Conservation (phyloP, 2,888 invertebrate species). For the Orthosia gracilis region DNA sequence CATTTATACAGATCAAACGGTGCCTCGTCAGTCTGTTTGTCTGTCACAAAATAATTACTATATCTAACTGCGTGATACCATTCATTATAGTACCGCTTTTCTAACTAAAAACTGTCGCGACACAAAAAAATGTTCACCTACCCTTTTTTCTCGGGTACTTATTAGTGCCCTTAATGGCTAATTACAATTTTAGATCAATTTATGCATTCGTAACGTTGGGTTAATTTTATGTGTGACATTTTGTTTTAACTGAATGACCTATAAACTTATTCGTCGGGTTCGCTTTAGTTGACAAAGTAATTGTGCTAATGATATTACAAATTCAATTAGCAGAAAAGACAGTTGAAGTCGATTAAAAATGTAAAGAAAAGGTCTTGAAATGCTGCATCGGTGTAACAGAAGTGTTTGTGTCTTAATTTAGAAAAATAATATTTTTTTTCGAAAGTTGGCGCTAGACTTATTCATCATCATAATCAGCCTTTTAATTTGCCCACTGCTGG, state of each 20-base stretch:
- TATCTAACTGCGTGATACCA: neutral
- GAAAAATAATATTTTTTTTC: no score
- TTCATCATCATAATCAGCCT: no score
- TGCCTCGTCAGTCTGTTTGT: neutral
- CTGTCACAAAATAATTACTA: conserved; percentile 35
- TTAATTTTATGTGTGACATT: conserved; percentile 39
- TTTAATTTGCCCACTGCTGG: no score
- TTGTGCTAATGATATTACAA: neutral
- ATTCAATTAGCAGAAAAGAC: neutral
- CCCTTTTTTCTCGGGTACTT: conserved; percentile 5
- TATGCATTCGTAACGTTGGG: conserved; percentile 37
- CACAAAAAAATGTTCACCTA: neutral
- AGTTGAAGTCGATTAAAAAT: neutral
- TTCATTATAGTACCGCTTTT: conserved; percentile 45
- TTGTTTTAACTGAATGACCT: conserved; percentile 14
- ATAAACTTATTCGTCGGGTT: conserved; percentile 27
- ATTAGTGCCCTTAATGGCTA: conserved; percentile 20
- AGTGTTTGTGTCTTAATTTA: neutral
- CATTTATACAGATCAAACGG: conserved; percentile 41
- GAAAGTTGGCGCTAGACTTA: no score
- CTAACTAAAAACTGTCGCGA: conserved; percentile 10
- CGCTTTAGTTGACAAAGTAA: conserved; percentile 25
- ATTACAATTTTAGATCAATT: conserved; percentile 44
- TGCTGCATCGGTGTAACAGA: neutral
- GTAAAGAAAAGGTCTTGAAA: neutral